phyloP scores from a whole-genome alignment of 1,140 invertebrate genomes.

The Tenebrio molitor region DNA sequence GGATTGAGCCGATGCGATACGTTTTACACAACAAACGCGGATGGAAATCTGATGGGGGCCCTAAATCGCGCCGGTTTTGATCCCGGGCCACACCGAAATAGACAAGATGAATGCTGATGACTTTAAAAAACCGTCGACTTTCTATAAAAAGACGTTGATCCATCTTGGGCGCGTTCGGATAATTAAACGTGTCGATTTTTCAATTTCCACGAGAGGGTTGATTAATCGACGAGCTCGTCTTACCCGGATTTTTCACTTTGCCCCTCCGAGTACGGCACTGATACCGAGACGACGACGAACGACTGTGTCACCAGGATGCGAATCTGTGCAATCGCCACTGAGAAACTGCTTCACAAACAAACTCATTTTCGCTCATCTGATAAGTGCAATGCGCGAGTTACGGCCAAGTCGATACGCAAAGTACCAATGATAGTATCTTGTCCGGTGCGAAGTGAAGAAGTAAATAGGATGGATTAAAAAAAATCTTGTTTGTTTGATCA shows the following conservation, averaged over 20 bases:
- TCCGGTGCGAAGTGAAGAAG: no score
- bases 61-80: not conserved
- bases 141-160: constrained; percentile 43
- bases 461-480: no score
- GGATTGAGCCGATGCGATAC: constrained; percentile 18
- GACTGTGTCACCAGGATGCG: no score
- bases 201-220: constrained; percentile 51
- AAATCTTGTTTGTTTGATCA: no score
- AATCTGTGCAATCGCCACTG: no score
- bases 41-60: constrained; percentile 10
- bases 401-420: no score
- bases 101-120: constrained; percentile 44
- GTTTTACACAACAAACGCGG: constrained; percentile 8
- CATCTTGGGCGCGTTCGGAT: constrained; percentile 38
- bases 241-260: constrained; percentile 31
- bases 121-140: constrained; percentile 37
- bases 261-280: not conserved
- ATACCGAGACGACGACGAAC: no score
- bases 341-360: no score
- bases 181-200: constrained; percentile 51
- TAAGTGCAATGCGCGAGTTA: no score
- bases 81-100: constrained; percentile 33
- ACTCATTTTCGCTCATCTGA: no score
- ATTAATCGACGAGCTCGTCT: constrained; percentile 35
- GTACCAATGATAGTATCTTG: no score